Conservation (phyloP, 2,797 vertebrate genomes). For the Leptatherina wallacei region DNA sequence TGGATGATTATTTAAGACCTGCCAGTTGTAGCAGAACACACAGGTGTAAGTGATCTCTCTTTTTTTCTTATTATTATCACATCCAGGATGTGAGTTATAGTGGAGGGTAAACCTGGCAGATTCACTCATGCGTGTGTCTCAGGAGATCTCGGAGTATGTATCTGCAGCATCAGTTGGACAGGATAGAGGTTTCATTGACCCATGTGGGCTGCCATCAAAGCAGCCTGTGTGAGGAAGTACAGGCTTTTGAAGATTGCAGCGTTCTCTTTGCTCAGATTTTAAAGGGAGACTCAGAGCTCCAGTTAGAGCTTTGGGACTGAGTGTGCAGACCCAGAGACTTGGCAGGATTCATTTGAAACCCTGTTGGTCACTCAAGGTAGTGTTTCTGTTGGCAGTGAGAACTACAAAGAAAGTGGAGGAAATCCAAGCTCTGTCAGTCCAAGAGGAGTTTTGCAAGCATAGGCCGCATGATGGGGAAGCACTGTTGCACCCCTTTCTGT, state of each 20-base stretch:
- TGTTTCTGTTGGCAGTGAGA: not conserved
- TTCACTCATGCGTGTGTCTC: constrained; percentile 20
- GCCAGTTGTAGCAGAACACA: not conserved
- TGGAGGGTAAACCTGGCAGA: constrained; percentile 13
- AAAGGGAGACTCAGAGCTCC: not conserved
- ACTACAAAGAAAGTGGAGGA: not conserved
- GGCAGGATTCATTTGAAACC: not conserved
- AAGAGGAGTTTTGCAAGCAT: not conserved
- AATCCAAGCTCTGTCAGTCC: not conserved
- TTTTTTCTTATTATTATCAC: not conserved
- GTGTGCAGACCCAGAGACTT: not conserved
- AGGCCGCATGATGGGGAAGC: not conserved
- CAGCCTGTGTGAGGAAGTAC: not conserved
- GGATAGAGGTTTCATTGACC: constrained; percentile 5
- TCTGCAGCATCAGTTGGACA: constrained; percentile 11
- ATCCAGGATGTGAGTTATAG: constrained; percentile 9
- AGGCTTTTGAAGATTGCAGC: not conserved
- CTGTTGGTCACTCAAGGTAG: not conserved
- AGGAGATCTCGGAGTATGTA: constrained; percentile 1
- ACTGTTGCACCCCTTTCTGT: not conserved
- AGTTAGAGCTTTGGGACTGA: not conserved
- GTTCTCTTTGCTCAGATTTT: constrained; percentile 3
- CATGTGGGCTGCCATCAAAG: not conserved
- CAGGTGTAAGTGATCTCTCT: not conserved
- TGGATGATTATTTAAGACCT: not conserved